Conservation (phyloP, 2,888 invertebrate genomes). For the Phasia obesa region DNA sequence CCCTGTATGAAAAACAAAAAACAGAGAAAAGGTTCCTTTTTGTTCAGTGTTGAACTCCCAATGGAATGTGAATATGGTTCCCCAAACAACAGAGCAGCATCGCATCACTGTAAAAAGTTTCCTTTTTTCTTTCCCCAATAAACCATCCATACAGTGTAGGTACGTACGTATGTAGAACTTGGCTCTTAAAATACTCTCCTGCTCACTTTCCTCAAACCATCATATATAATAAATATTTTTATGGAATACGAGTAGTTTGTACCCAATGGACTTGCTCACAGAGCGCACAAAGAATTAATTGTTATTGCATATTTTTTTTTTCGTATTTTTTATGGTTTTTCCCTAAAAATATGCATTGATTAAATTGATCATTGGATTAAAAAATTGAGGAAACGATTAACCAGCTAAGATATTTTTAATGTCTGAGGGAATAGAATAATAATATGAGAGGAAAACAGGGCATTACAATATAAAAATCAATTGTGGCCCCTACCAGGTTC, state of each 20-base stretch:
- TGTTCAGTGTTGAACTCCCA: constrained; percentile 61
- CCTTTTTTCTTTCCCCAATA: constrained; percentile 22
- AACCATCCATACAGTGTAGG: constrained; percentile 15
- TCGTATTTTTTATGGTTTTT: neutral
- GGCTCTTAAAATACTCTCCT: constrained; percentile 47
- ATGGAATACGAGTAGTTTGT: constrained; percentile 54
- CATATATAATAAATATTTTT: constrained; percentile 56
- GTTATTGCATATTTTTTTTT: neutral
- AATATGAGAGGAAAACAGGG: no score
- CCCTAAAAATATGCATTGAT: no score
- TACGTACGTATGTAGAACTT: constrained; percentile 19
- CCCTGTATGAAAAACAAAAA: constrained; percentile 67
- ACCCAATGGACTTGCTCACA: constrained; percentile 27
- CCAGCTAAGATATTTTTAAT: no score
- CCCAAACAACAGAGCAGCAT: constrained; percentile 68
- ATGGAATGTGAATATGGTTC: constrained; percentile 69
- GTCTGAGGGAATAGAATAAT: no score
- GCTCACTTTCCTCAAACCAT: constrained; percentile 51
- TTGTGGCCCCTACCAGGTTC: no score
- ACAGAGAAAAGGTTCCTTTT: constrained; percentile 68
- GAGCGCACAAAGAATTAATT: constrained; percentile 23
- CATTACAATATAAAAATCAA: no score
- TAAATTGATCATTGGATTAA: neutral
- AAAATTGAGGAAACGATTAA: neutral
- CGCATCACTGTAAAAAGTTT: constrained; percentile 63